A percentile compares a stretch with the other conserved stretches of the same genome.
Conservation (phyloP, 35 echinoderm and acorn worm genomes). For the Anneissia japonica region DNA sequence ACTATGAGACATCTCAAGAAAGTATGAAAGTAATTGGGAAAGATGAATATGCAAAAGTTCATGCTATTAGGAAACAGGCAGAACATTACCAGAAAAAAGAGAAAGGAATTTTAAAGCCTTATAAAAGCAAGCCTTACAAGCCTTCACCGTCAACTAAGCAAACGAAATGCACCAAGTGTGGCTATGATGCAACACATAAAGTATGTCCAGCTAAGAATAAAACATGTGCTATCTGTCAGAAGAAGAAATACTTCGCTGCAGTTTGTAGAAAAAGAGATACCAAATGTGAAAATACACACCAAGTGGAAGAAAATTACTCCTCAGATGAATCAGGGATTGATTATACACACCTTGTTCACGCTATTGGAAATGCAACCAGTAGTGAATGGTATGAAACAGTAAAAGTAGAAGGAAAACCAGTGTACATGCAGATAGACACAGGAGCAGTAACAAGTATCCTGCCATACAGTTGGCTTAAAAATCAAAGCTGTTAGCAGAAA, state of each 20-base stretch:
- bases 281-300: neutral
- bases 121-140: neutral
- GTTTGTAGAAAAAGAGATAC: conserved; percentile 29
- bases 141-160: neutral
- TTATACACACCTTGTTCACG: neutral
- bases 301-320: neutral
- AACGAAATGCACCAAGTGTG: conserved; percentile 52
- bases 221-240: conserved; percentile 32
- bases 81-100: neutral
- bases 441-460: conserved; percentile 50
- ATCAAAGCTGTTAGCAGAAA: neutral
- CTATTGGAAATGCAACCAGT: neutral
- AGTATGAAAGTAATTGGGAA: neutral
- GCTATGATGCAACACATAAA: conserved; percentile 22
- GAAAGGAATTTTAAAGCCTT: neutral
- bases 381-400: conserved; percentile 69
- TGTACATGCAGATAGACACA: conserved; percentile 52
- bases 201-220: conserved; percentile 58
- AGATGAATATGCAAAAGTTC: neutral
- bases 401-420: conserved; percentile 7
- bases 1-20: conserved; percentile 19
- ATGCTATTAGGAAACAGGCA: neutral
- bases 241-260: conserved; percentile 55
- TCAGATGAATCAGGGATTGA: neutral
- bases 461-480: conserved; percentile 29